Evolutionary conservation across 2,888 invertebrate species (phyloP), one percentile per base, ranked within the genome.

Genomic region (Orthosia gothica): DNA sequence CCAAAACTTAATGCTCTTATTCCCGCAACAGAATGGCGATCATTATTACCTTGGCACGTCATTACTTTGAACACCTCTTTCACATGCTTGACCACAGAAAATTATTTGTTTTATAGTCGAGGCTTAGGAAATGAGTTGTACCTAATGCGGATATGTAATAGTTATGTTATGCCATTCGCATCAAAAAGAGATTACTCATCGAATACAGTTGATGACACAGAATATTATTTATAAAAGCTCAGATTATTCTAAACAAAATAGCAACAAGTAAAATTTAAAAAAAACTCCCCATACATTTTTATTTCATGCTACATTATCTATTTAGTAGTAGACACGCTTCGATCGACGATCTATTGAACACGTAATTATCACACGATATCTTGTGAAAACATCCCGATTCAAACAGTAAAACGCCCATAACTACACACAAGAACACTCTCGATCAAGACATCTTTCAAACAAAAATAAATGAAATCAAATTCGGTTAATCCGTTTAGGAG

Each of bases 1-100:
- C 88, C 87, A 90, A 90, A 89, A 89, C 88, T 74, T 88, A 88
- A 89, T 89, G 87, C 74, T 85, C 81, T 84, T 86, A 81, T 87
- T 86, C 74, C 80, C 88, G 79, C 85, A 83, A 86, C 85, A 86
- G 86, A 90, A 89, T 88, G 85, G 83, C 80, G 69, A 77, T 82
- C 89, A 88, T 91, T 91, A 89, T 81, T 83, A 70, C 64, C 79
- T 87, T 82, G 87, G 79, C 85, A 87, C 79, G 81, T 87, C 89
- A 89, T 90, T 89, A 89, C 84, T 84, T 77, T 85, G 59, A 83
- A 78, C 73, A 80, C 71, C 67, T 86, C 70, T 81, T 76, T 86
- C 73, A 82, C 73, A 70, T 81, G 32, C 64, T 65, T 64, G 61
- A 74, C 70, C 66, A 67, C 67, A 66, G 74, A 58, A 73, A 74